A percentile compares a stretch with the other conserved stretches of the same genome.
These are phyloP conservation scores for Solenopsis fugax DNA, from an alignment of 1,140 invertebrate genomes.

Conservation along the genomic window DNA sequence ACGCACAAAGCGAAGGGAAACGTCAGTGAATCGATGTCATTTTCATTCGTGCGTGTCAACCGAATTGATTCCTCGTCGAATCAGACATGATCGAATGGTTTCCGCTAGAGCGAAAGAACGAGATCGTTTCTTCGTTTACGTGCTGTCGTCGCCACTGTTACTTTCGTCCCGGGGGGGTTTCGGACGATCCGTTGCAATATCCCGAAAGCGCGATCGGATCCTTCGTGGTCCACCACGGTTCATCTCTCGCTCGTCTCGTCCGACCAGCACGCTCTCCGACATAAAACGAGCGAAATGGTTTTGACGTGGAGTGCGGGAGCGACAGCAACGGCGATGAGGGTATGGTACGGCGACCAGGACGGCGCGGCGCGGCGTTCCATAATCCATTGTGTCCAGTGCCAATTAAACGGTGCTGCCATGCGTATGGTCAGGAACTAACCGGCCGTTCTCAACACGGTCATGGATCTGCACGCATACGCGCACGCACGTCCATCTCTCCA, in stretches of 20 bases:
- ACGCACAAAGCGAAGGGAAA: neutral
- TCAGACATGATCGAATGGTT: neutral
- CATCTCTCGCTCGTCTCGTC: conserved; percentile 56
- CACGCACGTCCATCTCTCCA: conserved; percentile 61
- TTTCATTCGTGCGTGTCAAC: conserved; percentile 31
- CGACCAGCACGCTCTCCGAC: conserved; percentile 64
- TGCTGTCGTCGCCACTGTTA: conserved; percentile 40
- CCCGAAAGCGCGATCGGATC: conserved; percentile 6
- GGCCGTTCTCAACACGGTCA: conserved; percentile 84
- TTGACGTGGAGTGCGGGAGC: conserved; percentile 82
- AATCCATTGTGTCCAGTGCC: conserved; percentile 87
- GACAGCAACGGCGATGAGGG: conserved; percentile 8
- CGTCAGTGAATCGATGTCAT: neutral
- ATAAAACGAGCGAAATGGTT: conserved; percentile 85
- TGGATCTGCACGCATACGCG: conserved; percentile 73
- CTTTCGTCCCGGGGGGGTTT: conserved; percentile 30
- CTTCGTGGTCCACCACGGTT: conserved; percentile 20
- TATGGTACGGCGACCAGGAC: conserved; percentile 16
- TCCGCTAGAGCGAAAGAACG: conserved; percentile 29
- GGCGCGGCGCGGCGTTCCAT: conserved; percentile 79
- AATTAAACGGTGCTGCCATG: conserved; percentile 87
- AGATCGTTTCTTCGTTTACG: conserved; percentile 29
- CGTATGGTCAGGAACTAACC: conserved; percentile 86
- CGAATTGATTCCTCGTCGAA: neutral
- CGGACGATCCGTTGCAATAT: conserved; percentile 26